A percentile compares a stretch with the other conserved stretches of the same genome.
These are phyloP conservation scores for Camptogramma bilineatum DNA, from an alignment of 2,888 invertebrate genomes.

Conservation along the genomic window DNA sequence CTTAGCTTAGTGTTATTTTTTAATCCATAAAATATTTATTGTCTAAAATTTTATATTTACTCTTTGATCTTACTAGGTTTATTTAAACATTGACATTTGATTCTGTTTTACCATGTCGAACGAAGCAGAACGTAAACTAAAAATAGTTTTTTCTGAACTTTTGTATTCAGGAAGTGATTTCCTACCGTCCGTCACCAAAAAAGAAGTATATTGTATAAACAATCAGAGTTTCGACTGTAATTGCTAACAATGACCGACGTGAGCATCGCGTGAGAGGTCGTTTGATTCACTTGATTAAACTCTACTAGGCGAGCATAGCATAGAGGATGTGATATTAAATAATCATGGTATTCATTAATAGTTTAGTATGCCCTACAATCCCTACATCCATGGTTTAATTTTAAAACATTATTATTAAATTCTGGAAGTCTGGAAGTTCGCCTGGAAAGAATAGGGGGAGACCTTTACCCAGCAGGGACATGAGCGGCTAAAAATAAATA, in stretches of 20 bases:
- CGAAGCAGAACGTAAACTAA: neutral
- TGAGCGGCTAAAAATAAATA: too few relatives aligned
- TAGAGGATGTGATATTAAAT: slow-evolving; percentile 24
- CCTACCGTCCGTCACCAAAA: neutral
- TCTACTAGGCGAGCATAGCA: slow-evolving; percentile 36
- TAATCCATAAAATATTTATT: too few relatives aligned
- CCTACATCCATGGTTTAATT: too few relatives aligned
- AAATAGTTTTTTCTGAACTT: neutral
- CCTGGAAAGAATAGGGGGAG: too few relatives aligned
- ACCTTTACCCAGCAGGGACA: too few relatives aligned
- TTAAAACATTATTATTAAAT: too few relatives aligned
- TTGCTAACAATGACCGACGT: slow-evolving; percentile 46
- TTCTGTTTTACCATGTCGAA: neutral
- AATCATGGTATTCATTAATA: slow-evolving; percentile 2
- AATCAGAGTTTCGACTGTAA: slow-evolving; percentile 43
- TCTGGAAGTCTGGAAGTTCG: too few relatives aligned
- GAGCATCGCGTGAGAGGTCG: slow-evolving; percentile 46
- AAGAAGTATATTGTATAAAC: slow-evolving; percentile 20
- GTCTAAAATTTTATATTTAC: too few relatives aligned
- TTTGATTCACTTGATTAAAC: slow-evolving; percentile 45
- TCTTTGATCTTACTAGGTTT: too few relatives aligned
- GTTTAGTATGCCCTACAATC: too few relatives aligned
- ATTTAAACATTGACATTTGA: too few relatives aligned
- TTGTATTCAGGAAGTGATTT: slow-evolving; percentile 1
- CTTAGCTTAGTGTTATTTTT: too few relatives aligned